These are phyloP conservation scores for Philhelius pedissequus DNA, from an alignment of 2,888 invertebrate species.

Conservation along the genomic window DNA sequence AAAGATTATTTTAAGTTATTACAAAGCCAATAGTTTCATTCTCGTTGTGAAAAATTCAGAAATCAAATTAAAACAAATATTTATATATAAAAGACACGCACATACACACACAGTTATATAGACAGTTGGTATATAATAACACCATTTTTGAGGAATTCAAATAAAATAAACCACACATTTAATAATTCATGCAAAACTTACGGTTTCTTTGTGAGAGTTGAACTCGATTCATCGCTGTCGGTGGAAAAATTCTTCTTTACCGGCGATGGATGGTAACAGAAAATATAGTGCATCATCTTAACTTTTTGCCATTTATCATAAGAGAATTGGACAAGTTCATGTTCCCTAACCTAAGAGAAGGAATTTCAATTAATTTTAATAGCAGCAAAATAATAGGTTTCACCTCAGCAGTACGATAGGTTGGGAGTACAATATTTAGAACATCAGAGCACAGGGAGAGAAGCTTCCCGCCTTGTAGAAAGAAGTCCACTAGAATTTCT, in stretches of 20 bases:
- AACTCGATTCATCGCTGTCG: conserved; percentile 83
- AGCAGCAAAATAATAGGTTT: neutral
- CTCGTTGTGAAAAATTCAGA: conserved; percentile 68
- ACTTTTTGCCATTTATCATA: conserved; percentile 91
- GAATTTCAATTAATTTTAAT: neutral
- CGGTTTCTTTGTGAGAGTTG: conserved; percentile 80
- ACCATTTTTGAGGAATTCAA: conserved; percentile 4
- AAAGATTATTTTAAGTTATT: conserved; percentile 28
- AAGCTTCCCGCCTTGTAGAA: conserved; percentile 87
- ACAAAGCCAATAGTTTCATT: conserved; percentile 62
- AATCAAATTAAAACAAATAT: conserved; percentile 25
- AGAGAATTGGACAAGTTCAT: conserved; percentile 90
- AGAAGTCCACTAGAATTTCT: conserved; percentile 84
- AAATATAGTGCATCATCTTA: conserved; percentile 92
- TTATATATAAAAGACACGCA: conserved; percentile 9
- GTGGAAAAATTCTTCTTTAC: conserved; percentile 90
- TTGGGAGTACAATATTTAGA: conserved; percentile 87
- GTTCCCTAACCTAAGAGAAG: conserved; percentile 84
- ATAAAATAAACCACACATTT: conserved; percentile 12
- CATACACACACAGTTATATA: conserved; percentile 13
- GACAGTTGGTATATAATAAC: neutral
- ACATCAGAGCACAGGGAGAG: conserved; percentile 90
- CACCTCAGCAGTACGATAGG: conserved; percentile 90
- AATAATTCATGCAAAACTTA: conserved; percentile 73
- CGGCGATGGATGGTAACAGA: conserved; percentile 92